Conservation (phyloP, 2,113 vertebrate species). For the Pica pica region DNA sequence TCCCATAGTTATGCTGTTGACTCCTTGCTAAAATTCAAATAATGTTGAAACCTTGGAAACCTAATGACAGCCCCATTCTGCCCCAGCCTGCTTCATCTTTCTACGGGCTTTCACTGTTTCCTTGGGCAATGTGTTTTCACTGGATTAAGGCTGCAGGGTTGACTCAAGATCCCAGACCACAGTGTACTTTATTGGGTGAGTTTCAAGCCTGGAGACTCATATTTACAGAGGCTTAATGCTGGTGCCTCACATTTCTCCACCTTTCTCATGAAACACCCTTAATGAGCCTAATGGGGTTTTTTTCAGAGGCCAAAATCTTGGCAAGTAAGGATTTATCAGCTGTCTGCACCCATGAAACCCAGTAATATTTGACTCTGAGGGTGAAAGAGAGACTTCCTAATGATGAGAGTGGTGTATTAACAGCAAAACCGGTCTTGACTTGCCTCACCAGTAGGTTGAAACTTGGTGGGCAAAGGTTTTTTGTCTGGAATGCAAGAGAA, state of each 20-base stretch:
- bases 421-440: background rate
- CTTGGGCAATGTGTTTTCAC: background rate
- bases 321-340: background rate
- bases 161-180: background rate
- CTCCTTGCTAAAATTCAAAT: background rate
- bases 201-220: background rate
- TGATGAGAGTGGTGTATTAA: background rate
- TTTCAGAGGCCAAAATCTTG: background rate
- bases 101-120: background rate
- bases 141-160: background rate
- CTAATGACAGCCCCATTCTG: background rate
- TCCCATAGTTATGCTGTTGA: background rate
- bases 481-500: background rate
- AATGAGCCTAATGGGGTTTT: background rate
- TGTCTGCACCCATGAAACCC: background rate
- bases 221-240: background rate
- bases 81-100: background rate
- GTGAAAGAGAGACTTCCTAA: background rate
- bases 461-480: background rate
- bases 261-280: background rate
- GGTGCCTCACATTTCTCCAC: background rate
- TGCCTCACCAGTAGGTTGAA: background rate
- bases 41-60: background rate
- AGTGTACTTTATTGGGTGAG: background rate
- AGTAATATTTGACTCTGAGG: background rate